Conservation (phyloP, 2,113 vertebrate species). For the Microcebus tavaratra region DNA sequence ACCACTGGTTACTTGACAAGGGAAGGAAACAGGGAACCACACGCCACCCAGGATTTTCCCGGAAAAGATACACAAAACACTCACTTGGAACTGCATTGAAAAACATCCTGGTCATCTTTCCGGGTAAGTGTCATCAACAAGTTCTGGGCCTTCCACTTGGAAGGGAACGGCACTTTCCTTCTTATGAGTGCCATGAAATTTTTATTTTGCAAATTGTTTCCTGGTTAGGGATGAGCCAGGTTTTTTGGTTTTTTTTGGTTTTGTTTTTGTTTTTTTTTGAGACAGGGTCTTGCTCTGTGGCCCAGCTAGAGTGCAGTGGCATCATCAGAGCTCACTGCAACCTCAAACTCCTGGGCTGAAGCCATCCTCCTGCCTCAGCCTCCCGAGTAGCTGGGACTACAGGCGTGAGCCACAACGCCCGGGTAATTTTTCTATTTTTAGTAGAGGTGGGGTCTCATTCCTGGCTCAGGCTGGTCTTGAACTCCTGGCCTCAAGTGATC, state of each 20-base stretch:
- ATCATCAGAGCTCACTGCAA: too few relatives aligned
- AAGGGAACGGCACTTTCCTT: background rate
- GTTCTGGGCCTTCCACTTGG: background rate
- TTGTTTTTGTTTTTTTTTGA: background rate
- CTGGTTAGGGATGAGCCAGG: background rate
- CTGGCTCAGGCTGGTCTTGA: too few relatives aligned
- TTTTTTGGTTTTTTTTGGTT: background rate
- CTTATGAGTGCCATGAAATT: background rate
- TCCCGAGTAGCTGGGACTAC: too few relatives aligned
- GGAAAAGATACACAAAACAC: background rate
- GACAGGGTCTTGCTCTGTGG: too few relatives aligned
- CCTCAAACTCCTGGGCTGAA: too few relatives aligned
- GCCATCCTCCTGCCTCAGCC: too few relatives aligned
- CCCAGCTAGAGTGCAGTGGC: too few relatives aligned
- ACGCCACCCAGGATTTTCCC: background rate
- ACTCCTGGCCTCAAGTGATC: too few relatives aligned
- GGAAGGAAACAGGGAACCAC: constrained; percentile 17
- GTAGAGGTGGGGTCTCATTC: too few relatives aligned
- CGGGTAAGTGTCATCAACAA: background rate
- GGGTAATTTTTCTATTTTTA: too few relatives aligned
- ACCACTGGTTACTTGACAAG: background rate
- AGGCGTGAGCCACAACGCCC: too few relatives aligned
- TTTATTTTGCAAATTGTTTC: background rate
- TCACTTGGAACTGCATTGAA: background rate
- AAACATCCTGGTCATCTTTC: background rate